Conservation (phyloP, 2,113 vertebrate species). For the Mandrillus leucophaeus region DNA sequence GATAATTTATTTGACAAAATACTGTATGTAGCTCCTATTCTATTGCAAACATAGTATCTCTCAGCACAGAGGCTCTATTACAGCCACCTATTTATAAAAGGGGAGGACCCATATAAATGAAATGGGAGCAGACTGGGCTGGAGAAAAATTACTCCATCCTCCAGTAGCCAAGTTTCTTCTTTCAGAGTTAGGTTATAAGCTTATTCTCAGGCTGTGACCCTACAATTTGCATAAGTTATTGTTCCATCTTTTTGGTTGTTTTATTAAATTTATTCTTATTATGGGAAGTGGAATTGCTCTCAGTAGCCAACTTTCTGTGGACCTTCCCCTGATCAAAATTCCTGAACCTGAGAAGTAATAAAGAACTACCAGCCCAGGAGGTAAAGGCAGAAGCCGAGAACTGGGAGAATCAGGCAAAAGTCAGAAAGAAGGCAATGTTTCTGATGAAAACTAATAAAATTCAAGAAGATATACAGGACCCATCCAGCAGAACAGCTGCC, state of each 20-base stretch:
- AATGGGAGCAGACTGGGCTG: conserved; percentile 8
- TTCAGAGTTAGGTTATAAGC: conserved; percentile 39
- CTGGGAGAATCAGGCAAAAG: conserved; percentile 30
- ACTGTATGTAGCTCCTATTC: neutral
- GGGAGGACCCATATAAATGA: conserved; percentile 15
- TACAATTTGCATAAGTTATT: conserved; percentile 28
- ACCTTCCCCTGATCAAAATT: conserved; percentile 35
- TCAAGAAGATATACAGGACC: conserved; percentile 21
- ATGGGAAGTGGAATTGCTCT: neutral
- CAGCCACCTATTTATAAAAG: conserved; percentile 24
- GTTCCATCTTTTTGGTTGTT: conserved; percentile 37
- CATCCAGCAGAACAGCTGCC: conserved; percentile 23
- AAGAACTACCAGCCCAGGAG: neutral
- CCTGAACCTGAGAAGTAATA: neutral
- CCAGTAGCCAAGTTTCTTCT: neutral
- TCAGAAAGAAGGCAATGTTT: neutral
- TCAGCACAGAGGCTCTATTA: conserved; percentile 28
- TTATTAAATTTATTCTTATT: conserved; percentile 46
- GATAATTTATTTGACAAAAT: conserved; percentile 54
- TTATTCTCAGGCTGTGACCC: conserved; percentile 17
- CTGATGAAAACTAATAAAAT: conserved; percentile 62
- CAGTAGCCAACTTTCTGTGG: neutral
- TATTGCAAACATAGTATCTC: conserved; percentile 38
- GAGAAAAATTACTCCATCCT: conserved; percentile 11
- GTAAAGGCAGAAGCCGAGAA: conserved; percentile 28